These are phyloP conservation scores for Scytalopus superciliaris DNA, from an alignment of 2,113 vertebrate species.

Conservation along the genomic window DNA sequence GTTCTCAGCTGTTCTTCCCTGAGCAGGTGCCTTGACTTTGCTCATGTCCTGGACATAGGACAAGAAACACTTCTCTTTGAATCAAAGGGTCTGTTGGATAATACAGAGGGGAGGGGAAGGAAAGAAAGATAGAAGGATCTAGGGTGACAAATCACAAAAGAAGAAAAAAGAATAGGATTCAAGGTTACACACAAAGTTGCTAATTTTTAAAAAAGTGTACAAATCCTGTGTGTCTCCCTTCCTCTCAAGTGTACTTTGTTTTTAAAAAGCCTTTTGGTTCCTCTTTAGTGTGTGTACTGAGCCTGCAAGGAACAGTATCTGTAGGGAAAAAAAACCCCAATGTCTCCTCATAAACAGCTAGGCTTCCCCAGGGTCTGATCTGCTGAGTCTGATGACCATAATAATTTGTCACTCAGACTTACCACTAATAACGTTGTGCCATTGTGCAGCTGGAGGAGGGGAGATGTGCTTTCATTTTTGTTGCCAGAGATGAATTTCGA, in stretches of 20 bases:
- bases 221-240: not conserved
- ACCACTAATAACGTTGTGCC: not conserved
- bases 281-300: not conserved
- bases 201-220: not conserved
- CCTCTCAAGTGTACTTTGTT: not conserved
- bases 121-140: not conserved
- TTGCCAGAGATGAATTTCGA: not conserved
- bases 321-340: accelerated
- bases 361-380: not conserved
- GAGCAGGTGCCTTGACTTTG: not conserved
- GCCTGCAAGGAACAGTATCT: not conserved
- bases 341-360: not conserved
- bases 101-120: not conserved
- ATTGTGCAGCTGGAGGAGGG: not conserved
- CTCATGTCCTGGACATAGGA: not conserved
- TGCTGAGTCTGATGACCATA: slow-evolving; percentile 15
- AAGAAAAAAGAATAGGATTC: not conserved
- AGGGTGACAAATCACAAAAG: not conserved
- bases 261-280: not conserved
- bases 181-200: not conserved
- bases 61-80: not conserved
- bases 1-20: not conserved
- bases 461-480: not conserved
- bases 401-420: slow-evolving; percentile 8
- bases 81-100: not conserved